Evolutionary conservation across 2,797 vertebrate species (phyloP).

Genomic region (Pagetopsis macropterus): DNA sequence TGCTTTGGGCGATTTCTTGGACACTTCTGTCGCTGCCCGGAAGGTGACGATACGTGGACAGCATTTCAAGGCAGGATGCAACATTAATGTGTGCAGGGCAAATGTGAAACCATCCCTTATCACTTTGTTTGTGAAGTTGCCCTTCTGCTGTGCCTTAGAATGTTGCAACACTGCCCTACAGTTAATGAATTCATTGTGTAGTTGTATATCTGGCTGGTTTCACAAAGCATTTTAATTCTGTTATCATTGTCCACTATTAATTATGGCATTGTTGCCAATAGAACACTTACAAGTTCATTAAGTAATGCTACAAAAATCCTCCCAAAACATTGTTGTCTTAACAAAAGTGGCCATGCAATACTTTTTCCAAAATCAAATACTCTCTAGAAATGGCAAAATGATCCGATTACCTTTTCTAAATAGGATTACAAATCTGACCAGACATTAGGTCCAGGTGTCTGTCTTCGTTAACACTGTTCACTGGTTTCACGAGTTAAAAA

Average conservation of each 20-base stretch:
- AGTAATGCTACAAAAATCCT: too few species aligned
- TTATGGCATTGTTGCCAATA: neutral
- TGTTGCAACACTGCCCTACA: slow-evolving; percentile 17
- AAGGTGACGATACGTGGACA: neutral
- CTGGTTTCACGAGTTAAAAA: too few species aligned
- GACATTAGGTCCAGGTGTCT: neutral
- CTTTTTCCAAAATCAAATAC: neutral
- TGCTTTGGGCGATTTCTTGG: slow-evolving; percentile 9
- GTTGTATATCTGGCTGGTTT: slow-evolving; percentile 10
- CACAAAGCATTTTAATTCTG: slow-evolving; percentile 20
- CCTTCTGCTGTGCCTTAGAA: slow-evolving; percentile 11
- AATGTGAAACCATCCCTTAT: slow-evolving; percentile 3
- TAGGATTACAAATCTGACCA: neutral
- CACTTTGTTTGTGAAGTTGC: slow-evolving; percentile 1
- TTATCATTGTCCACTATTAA: neutral
- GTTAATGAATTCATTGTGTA: too few species aligned
- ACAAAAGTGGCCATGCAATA: neutral
- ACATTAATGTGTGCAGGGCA: slow-evolving; percentile 6
- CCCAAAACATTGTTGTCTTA: too few species aligned
- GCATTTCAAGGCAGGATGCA: slow-evolving; percentile 9
- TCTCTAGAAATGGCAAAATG: neutral
- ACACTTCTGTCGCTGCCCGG: slow-evolving; percentile 25
- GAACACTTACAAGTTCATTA: too few species aligned
- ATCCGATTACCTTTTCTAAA: neutral
- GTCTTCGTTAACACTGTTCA: neutral